A percentile compares a stretch with the other conserved stretches of the same genome.
These are phyloP conservation scores for Colistium nudipinnis DNA, from an alignment of 2,113 vertebrate species.

Conservation along the genomic window DNA sequence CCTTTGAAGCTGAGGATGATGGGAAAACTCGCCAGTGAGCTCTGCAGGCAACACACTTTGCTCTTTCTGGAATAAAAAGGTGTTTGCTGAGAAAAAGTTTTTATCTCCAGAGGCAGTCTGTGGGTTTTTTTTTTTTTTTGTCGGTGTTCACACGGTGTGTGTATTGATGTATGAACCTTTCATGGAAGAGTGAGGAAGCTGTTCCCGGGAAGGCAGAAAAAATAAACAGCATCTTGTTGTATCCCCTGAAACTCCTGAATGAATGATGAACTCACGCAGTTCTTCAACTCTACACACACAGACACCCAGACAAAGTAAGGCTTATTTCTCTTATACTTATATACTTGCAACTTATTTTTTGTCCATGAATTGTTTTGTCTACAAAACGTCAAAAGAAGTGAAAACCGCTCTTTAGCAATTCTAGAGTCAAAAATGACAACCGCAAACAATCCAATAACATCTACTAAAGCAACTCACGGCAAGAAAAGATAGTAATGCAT, in stretches of 20 bases:
- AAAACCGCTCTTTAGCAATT: background rate
- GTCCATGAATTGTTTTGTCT: background rate
- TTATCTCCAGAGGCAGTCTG: conserved; percentile 9
- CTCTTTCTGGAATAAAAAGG: conserved; percentile 16
- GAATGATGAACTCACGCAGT: conserved; percentile 16
- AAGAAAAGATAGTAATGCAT: no score
- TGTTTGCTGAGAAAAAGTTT: conserved; percentile 36
- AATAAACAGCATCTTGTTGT: background rate
- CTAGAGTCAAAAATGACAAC: background rate
- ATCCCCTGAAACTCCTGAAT: conserved; percentile 26
- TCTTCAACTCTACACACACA: conserved; percentile 1
- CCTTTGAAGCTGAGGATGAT: conserved; percentile 60
- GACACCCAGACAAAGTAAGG: background rate
- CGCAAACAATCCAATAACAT: no score
- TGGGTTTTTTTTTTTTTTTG: conserved; percentile 10
- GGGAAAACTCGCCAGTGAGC: conserved; percentile 24
- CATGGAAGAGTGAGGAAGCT: conserved; percentile 21
- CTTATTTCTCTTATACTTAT: background rate
- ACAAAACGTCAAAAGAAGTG: background rate
- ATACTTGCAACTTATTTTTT: background rate
- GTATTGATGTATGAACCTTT: conserved; percentile 23
- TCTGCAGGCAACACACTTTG: conserved; percentile 24
- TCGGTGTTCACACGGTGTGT: background rate
- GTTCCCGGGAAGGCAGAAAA: conserved; percentile 37
- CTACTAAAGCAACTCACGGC: no score